Evolutionary conservation across 2,888 invertebrate species (phyloP).

Genomic region (Syrista parreyssii): DNA sequence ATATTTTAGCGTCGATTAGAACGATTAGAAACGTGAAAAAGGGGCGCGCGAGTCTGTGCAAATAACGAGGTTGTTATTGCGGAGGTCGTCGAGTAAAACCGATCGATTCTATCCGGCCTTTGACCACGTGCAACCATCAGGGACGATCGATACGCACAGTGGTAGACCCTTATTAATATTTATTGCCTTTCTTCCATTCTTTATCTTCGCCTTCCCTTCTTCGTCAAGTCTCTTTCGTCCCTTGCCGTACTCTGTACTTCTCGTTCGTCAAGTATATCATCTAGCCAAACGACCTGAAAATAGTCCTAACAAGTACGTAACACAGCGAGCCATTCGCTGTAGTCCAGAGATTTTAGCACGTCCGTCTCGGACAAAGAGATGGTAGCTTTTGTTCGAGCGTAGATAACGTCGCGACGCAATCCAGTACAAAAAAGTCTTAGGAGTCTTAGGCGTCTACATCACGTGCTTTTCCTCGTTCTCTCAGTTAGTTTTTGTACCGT

Average conservation of each 20-base stretch:
- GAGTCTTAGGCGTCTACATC: background rate
- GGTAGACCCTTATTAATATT: constrained; percentile 20
- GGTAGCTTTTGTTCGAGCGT: background rate
- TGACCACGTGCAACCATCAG: constrained; percentile 17
- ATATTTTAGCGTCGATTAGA: background rate
- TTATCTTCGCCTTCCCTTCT: constrained; percentile 15
- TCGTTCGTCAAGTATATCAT: constrained; percentile 10
- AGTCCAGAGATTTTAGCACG: background rate
- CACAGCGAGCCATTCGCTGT: background rate
- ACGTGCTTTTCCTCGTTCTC: background rate
- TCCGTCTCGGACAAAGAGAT: background rate
- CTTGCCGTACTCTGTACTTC: constrained; percentile 14
- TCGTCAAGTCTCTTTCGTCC: constrained; percentile 14
- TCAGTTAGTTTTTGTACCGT: background rate
- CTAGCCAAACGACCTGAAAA: background rate
- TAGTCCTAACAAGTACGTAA: constrained; percentile 1
- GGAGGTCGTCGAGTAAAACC: background rate
- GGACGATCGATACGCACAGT: constrained; percentile 25
- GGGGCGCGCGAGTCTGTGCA: background rate
- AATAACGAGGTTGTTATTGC: constrained; percentile 15
- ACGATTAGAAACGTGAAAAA: background rate
- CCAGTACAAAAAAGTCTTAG: background rate
- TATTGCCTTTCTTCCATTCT: constrained; percentile 20
- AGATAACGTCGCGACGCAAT: background rate
- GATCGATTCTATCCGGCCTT: constrained; percentile 23